Evolutionary conservation across 2,113 vertebrate species (phyloP), one percentile per base, ranked within the genome.

Genomic region (Delphinus delphis): DNA sequence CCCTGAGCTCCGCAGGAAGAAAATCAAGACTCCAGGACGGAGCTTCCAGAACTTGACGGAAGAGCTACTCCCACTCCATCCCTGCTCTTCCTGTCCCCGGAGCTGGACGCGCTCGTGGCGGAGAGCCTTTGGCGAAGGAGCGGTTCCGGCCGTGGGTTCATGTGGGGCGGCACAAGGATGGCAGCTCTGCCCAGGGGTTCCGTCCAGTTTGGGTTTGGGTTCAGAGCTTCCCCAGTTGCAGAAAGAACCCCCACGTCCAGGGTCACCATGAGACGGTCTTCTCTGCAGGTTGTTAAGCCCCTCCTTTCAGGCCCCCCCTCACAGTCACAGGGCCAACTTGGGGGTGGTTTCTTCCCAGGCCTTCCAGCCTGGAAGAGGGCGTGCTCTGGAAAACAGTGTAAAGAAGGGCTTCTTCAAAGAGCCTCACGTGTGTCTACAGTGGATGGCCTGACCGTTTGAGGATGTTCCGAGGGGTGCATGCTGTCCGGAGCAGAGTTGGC

Each of bases 21-120:
- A 91, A 67, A 76, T 33, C 13, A 76, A 88, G 55, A 62, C 93
- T 90, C 38, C 21, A 0, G 4, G 9, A 38, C 31, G 1, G 5
- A 96, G 80, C 88, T 79, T 63, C 41, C 38, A n/a, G 95, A 96
- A 92, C 63, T 28, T 71, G 93, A 90, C 14, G n/a, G n/a, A 50
- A 50, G 60, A 53, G 38, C 67, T 80, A 15, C 86, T 76, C 82
- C 93, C 79, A 74, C 93, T 76, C 60, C 44, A 58, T 60, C 84
- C 84, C 50, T 8, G 2, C 47, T 25, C 96, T 81, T 67, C 65
- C 83, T 84, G 80, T 68, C 83, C 90, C 68, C 47, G 25, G 67
- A 68, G 77, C 2, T 67, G n/a, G 86, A 44, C 6, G 6, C 36
- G 0, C 80, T 73, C 33, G 62, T 38, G 67, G 23, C 86, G 55